These are phyloP conservation scores for Mimumesa dahlbomi DNA, from an alignment of 2,888 invertebrate genomes.

Conservation along the genomic window DNA sequence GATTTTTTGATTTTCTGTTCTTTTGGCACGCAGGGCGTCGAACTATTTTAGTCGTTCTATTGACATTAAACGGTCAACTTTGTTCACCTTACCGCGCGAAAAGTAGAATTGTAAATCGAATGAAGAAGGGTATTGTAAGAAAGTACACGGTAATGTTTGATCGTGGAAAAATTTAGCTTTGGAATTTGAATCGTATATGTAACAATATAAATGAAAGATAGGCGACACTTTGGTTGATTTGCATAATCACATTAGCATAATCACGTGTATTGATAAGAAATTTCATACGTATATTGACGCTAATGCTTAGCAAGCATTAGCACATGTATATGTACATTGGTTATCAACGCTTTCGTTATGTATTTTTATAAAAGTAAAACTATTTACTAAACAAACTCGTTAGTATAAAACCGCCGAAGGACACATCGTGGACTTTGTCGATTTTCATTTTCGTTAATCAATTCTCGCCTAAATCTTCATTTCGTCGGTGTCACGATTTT, in stretches of 20 bases:
- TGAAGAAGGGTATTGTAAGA: constrained; percentile 26
- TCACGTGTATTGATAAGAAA: constrained; percentile 71
- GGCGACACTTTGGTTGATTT: constrained; percentile 17
- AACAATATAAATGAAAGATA: constrained; percentile 5
- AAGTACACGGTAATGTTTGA: constrained; percentile 8
- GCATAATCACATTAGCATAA: constrained; percentile 63
- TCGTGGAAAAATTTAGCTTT: constrained; percentile 25
- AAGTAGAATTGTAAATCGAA: constrained; percentile 27
- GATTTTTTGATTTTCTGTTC: no score
- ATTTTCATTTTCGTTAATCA: no score
- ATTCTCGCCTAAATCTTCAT: no score
- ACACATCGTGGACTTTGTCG: constrained; percentile 62
- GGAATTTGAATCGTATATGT: no score
- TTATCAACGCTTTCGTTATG: constrained; percentile 59
- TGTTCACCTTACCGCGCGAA: no score
- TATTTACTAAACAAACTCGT: constrained; percentile 72
- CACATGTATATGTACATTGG: constrained; percentile 71
- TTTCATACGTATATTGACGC: constrained; percentile 68
- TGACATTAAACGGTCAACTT: no score
- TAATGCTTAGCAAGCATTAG: constrained; percentile 69
- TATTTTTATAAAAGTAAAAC: constrained; percentile 75
- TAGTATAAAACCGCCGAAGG: constrained; percentile 73
- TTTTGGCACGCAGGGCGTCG: no score
- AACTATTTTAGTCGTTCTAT: no score
- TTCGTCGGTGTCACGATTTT: no score